A percentile compares a stretch with the other conserved stretches of the same genome.
phyloP scores from a whole-genome alignment of 2,888 invertebrate species.

The Parthenolecanium corni region DNA sequence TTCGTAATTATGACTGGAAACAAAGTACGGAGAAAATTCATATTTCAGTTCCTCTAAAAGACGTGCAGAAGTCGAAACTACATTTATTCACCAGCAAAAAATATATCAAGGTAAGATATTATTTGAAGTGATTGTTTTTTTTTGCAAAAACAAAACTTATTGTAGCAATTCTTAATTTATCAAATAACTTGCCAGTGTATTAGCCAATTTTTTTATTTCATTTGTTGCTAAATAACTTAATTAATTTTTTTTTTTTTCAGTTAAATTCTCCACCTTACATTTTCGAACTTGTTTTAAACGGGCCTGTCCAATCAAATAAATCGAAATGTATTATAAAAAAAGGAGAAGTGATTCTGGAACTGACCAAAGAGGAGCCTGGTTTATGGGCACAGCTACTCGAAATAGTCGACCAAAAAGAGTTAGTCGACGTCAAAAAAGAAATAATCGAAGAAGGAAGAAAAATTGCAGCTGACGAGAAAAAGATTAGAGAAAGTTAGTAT shows the following conservation, averaged over 20 bases:
- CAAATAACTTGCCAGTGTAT: too few species aligned
- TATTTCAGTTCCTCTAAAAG: conserved; percentile 7
- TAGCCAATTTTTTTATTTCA: too few species aligned
- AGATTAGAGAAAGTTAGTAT: neutral
- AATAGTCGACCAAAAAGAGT: neutral
- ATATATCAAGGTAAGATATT: conserved; percentile 14
- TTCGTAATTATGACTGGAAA: conserved; percentile 13
- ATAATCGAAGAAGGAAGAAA: neutral
- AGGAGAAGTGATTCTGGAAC: conserved; percentile 7
- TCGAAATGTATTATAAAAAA: conserved; percentile 5
- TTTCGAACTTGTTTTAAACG: conserved; percentile 9
- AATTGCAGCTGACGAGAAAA: neutral
- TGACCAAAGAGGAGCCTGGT: neutral
- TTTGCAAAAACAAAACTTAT: too few species aligned
- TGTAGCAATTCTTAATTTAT: too few species aligned
- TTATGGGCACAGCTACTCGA: conserved; percentile 6
- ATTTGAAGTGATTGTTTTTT: too few species aligned
- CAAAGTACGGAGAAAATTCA: conserved; percentile 1
- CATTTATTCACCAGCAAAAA: conserved; percentile 1
- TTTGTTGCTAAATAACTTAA: too few species aligned
- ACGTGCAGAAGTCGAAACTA: conserved; percentile 7
- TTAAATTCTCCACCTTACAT: conserved; percentile 10
- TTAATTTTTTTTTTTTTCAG: conserved; percentile 2
- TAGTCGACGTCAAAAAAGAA: neutral
- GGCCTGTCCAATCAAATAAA: neutral